Evolutionary conservation across 2,888 invertebrate genomes (phyloP).

Genomic region (Gari tellinella): DNA sequence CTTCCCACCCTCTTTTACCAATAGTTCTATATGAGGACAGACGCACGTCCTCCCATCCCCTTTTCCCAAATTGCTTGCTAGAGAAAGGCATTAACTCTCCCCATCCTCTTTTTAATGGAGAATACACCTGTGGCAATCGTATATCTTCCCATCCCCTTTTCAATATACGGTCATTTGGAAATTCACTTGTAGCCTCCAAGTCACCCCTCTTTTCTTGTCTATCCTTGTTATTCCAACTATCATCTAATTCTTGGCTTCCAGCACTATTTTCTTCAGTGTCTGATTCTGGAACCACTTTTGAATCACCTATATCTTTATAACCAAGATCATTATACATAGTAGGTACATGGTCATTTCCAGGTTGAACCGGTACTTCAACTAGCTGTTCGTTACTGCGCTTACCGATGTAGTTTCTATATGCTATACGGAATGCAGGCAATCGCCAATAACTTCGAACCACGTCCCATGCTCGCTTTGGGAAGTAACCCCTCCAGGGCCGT

Average conservation of each 20-base stretch:
- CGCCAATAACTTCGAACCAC: conserved; percentile 34
- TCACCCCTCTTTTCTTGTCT: too few species aligned
- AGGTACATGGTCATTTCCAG: neutral
- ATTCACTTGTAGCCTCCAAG: too few species aligned
- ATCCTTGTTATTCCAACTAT: too few species aligned
- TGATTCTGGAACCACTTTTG: too few species aligned
- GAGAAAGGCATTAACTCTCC: too few species aligned
- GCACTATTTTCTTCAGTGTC: too few species aligned
- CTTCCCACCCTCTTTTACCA: conserved; percentile 30
- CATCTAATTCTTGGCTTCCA: too few species aligned
- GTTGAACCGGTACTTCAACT: conserved; percentile 3
- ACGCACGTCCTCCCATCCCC: conserved; percentile 7
- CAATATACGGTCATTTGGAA: too few species aligned
- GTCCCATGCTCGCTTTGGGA: conserved; percentile 51
- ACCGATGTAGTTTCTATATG: conserved; percentile 22
- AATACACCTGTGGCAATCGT: too few species aligned
- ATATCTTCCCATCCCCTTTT: too few species aligned
- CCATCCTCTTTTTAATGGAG: too few species aligned
- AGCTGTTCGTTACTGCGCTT: conserved; percentile 9
- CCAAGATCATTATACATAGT: neutral
- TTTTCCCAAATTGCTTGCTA: neutral
- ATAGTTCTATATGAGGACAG: neutral
- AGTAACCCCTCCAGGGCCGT: conserved; percentile 14
- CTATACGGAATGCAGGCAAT: conserved; percentile 27
- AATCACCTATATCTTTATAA: too few species aligned